Percentiles rank a stretch among this genome's conserved stretches.
These are phyloP conservation scores for Panzeria rudis DNA, from an alignment of 2,888 invertebrate species.

Conservation along the genomic window DNA sequence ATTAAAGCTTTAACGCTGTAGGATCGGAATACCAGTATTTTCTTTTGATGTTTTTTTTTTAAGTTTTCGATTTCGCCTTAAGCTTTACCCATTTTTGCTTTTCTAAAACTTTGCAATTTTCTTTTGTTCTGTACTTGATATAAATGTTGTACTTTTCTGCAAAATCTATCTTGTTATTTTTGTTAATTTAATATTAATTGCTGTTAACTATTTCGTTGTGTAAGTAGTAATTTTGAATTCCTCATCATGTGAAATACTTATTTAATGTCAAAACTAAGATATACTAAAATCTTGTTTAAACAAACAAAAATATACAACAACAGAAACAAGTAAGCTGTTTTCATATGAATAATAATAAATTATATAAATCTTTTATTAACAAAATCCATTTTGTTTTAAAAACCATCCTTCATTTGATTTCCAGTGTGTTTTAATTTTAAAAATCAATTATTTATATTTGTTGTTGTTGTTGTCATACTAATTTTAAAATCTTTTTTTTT, in stretches of 20 bases:
- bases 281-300: constrained; percentile 29
- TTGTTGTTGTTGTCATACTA: not conserved
- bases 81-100: not conserved
- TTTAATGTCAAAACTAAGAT: constrained; percentile 72
- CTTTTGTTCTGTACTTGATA: not conserved
- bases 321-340: constrained; percentile 69
- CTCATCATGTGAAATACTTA: constrained; percentile 79
- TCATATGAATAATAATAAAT: constrained; percentile 11
- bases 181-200: constrained; percentile 25
- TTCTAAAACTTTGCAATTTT: not conserved
- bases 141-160: constrained; percentile 8
- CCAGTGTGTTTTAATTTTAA: not conserved
- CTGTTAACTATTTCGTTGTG: constrained; percentile 55
- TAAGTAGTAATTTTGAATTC: constrained; percentile 81
- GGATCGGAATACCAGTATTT: too few relatives aligned
- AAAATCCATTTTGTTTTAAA: not conserved
- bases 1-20: too few relatives aligned
- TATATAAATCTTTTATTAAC: not conserved
- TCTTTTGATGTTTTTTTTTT: too few relatives aligned
- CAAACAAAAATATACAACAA: constrained; percentile 60
- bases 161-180: not conserved
- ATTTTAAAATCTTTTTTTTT: not conserved
- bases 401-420: not conserved
- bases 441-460: not conserved
- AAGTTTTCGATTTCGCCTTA: not conserved